Conservation (phyloP, 2,797 vertebrate genomes). For the Alosa sapidissima region DNA sequence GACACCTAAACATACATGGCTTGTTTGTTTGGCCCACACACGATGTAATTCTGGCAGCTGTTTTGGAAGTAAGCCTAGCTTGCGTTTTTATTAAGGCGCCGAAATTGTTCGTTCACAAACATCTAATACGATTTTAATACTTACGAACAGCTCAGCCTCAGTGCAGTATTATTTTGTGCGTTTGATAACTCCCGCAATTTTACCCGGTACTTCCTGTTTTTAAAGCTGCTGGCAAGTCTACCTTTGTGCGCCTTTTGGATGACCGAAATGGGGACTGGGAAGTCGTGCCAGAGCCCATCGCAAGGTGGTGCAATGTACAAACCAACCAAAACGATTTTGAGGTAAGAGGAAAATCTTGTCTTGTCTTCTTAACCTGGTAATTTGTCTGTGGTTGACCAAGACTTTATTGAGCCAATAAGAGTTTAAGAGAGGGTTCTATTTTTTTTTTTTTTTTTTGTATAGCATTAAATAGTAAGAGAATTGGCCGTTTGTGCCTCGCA, state of each 20-base stretch:
- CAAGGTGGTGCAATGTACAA: constrained; percentile 93
- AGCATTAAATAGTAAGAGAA: neutral
- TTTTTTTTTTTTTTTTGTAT: too few species aligned
- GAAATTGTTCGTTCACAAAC: too few species aligned
- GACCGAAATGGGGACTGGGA: constrained; percentile 83
- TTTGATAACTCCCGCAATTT: neutral
- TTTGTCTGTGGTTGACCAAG: too few species aligned
- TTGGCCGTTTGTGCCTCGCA: neutral
- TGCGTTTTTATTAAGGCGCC: neutral
- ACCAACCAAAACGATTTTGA: constrained; percentile 76
- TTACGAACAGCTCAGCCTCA: neutral
- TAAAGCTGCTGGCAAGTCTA: constrained; percentile 89
- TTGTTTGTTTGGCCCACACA: neutral
- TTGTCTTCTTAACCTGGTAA: neutral
- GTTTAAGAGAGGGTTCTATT: too few species aligned
- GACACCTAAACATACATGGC: too few species aligned
- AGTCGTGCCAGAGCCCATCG: constrained; percentile 89
- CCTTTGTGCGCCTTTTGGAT: constrained; percentile 86
- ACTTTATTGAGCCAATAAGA: too few species aligned
- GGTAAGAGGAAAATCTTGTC: constrained; percentile 67
- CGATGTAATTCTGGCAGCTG: neutral
- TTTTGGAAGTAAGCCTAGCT: neutral
- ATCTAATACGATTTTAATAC: neutral
- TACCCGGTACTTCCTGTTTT: constrained; percentile 15
- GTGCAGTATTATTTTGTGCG: neutral